These are phyloP conservation scores for Sebastes fasciatus DNA, from an alignment of 2,113 vertebrate species.

Conservation along the genomic window DNA sequence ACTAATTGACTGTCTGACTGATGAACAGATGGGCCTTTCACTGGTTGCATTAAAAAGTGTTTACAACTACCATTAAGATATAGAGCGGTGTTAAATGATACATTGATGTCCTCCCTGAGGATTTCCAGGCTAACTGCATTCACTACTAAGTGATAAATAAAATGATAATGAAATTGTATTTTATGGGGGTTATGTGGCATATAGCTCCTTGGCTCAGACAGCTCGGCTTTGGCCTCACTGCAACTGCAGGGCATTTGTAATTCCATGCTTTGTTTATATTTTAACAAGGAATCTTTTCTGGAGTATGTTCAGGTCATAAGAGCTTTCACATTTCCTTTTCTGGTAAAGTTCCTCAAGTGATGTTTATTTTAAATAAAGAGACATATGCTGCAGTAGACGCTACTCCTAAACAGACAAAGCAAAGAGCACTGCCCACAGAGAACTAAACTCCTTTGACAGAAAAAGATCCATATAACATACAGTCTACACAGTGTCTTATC, in stretches of 20 bases:
- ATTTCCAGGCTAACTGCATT: conserved; percentile 38
- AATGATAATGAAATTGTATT: conserved; percentile 40
- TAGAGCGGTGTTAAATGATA: conserved; percentile 33
- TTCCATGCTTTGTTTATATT: conserved; percentile 17
- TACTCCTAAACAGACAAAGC: conserved; percentile 1
- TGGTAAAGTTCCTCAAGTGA: not conserved
- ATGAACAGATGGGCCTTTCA: conserved; percentile 35
- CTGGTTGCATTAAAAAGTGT: conserved; percentile 40
- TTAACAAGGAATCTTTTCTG: not conserved
- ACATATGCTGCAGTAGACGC: not conserved
- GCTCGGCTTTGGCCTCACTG: not conserved
- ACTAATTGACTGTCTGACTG: not conserved
- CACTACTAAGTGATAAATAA: conserved; percentile 44
- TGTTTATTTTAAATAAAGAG: conserved; percentile 4
- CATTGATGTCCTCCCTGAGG: conserved; percentile 14
- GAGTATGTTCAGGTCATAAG: not conserved
- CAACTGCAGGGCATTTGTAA: not conserved
- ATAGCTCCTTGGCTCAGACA: conserved; percentile 30
- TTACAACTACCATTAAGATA: conserved; percentile 49
- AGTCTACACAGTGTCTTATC: not conserved
- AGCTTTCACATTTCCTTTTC: not conserved
- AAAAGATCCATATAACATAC: not conserved
- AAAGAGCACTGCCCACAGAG: not conserved
- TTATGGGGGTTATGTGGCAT: conserved; percentile 38
- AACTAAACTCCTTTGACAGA: not conserved